These are phyloP conservation scores for Drosophila parthenogenetica DNA, from an alignment of 2,888 invertebrate species.

Conservation along the genomic window DNA sequence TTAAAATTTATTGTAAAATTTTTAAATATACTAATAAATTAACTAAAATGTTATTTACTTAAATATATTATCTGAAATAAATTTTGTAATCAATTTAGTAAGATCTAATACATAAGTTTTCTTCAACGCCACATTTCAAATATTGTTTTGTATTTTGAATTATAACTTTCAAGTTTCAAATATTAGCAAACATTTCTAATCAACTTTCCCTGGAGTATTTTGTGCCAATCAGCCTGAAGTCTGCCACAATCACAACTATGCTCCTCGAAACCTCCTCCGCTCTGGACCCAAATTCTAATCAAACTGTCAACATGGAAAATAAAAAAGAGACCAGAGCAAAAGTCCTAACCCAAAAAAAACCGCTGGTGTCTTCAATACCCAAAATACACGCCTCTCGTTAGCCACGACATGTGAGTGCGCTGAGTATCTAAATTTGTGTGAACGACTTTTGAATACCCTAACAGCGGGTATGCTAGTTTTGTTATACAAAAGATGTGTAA, in stretches of 20 bases:
- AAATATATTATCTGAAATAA: no score
- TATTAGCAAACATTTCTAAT: conserved; percentile 17
- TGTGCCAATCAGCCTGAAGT: conserved; percentile 10
- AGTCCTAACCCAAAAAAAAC: conserved; percentile 48
- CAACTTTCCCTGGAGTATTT: conserved; percentile 32
- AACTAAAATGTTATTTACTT: no score
- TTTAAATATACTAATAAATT: no score
- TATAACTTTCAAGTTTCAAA: neutral
- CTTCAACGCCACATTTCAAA: neutral
- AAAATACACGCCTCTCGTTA: conserved; percentile 46
- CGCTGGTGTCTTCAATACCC: conserved; percentile 17
- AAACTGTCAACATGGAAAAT: conserved; percentile 58
- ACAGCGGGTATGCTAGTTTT: neutral
- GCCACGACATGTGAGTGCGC: conserved; percentile 40
- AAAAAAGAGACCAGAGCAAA: conserved; percentile 28
- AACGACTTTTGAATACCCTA: conserved; percentile 7
- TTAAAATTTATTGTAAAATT: no score
- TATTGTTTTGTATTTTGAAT: neutral
- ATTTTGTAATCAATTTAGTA: no score
- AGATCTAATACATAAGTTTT: no score
- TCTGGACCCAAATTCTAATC: conserved; percentile 51
- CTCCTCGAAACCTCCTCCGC: neutral
- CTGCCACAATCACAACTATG: conserved; percentile 53
- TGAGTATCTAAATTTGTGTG: conserved; percentile 53
- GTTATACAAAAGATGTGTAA: no score